phyloP scores from a whole-genome alignment of 2,113 vertebrate genomes.

The Hucho hucho region DNA sequence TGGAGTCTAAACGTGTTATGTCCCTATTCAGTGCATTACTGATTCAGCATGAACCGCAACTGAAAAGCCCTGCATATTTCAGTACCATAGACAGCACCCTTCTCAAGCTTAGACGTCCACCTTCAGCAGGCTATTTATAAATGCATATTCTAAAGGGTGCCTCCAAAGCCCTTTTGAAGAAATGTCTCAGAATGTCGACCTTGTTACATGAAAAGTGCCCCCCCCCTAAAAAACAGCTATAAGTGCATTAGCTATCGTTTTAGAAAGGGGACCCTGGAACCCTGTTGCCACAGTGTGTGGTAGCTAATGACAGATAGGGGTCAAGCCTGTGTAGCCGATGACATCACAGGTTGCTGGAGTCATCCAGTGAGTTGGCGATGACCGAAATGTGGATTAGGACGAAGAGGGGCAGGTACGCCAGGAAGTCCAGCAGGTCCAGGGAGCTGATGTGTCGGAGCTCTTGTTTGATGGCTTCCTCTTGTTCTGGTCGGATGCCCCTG shows the following conservation, averaged over 20 bases:
- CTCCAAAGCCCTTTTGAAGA: neutral
- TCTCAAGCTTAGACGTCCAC: neutral
- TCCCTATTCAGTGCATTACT: neutral
- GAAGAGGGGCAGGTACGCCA: conserved; percentile 68
- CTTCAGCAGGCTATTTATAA: neutral
- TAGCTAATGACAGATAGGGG: neutral
- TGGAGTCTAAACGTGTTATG: no score
- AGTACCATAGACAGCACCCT: conserved; percentile 89
- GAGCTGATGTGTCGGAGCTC: conserved; percentile 52
- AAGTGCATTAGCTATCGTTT: no score
- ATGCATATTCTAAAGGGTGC: neutral
- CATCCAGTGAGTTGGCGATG: conserved; percentile 60
- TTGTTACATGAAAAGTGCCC: no score
- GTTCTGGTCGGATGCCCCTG: conserved; percentile 59
- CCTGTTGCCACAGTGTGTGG: neutral
- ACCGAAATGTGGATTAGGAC: conserved; percentile 70
- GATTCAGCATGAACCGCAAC: neutral
- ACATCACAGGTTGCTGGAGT: conserved; percentile 59
- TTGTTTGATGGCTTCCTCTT: conserved; percentile 48
- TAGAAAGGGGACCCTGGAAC: neutral
- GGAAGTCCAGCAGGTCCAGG: conserved; percentile 70
- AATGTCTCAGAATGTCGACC: neutral
- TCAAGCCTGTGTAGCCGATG: neutral
- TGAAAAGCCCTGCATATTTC: conserved; percentile 63
- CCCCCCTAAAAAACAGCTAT: no score